These are phyloP conservation scores for Falco cherrug DNA, from an alignment of 2,797 vertebrate species.

Conservation along the genomic window DNA sequence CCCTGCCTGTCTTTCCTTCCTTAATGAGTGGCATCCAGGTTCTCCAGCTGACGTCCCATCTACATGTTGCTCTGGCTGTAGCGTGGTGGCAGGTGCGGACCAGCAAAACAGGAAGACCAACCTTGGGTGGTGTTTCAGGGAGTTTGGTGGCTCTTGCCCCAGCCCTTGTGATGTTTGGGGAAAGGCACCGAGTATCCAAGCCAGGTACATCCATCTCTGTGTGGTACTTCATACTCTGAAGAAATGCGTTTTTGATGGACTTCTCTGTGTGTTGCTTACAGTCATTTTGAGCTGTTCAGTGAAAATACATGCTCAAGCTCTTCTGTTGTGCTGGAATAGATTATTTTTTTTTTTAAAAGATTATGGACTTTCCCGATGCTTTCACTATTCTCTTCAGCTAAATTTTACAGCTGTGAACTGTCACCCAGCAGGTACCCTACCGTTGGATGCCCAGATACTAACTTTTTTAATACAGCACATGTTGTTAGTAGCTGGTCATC, in stretches of 20 bases:
- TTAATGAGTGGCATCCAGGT: neutral
- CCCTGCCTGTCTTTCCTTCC: neutral
- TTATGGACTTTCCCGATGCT: neutral
- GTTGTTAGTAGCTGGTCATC: neutral
- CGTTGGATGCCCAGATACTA: neutral
- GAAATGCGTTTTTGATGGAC: neutral
- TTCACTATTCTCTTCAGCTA: neutral
- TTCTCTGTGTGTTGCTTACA: neutral
- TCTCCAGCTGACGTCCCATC: fast-evolving
- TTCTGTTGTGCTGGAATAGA: neutral
- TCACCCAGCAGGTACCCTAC: neutral
- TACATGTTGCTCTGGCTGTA: neutral
- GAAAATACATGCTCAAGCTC: neutral
- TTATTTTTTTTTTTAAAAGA: neutral
- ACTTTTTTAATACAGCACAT: neutral
- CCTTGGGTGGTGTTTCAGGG: neutral
- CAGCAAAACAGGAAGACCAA: neutral
- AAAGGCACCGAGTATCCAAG: neutral
- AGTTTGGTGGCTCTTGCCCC: neutral
- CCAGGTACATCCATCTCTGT: neutral
- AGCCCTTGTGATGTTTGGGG: fast-evolving
- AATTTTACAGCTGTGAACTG: neutral
- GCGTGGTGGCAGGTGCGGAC: fast-evolving
- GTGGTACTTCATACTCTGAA: neutral
- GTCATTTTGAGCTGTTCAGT: neutral